Base-by-base conservation (phyloP, 2,797 vertebrate species). In the Staurois parvus region DNA sequence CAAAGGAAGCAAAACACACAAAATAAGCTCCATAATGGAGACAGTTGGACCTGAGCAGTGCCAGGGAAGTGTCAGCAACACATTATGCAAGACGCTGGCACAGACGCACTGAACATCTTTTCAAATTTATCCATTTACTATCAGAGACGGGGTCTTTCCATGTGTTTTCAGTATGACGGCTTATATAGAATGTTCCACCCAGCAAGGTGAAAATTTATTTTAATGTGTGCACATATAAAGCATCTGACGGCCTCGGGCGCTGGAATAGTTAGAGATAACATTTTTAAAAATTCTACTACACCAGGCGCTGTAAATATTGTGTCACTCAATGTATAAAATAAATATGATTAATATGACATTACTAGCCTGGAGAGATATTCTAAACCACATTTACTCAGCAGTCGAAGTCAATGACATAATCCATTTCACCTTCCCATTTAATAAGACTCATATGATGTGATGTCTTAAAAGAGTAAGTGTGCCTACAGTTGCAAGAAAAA, bases 181-280 rank as follows among this genome's bases (percentile, higher is more conserved):
- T 70, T 30, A 70, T 32, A 11, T 40, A 15, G 15, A 84, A 68
- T 68, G 48, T 28, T 28, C 24, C n/a, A 66, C 34, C 0, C 24
- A 13, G 40, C 9, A 76, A 76, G 45, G 81, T 15, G 81, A 83
- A 76, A 76, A 83, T 83, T 5, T 76, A 76, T 83, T 83, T 9
- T 34, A 83, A 83, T 76, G 40, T 32, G 40, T 75, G 72, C 56
- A 76, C 37, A 17, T 21, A 1, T 29, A 37, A 45, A 29, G 62
- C 17, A 17, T 19, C 62, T 66, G 34, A 26, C 0, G 0, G 40
- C 42, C 77, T 34, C 7, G 40, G 37, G 62, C 62, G 5, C 37
- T 10, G n/a, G 19, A 21, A 34, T 17, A 40, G n/a, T 29, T 21
- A 7, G 19, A 7, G 37, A 10, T 21, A 15, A 28, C 6, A 40